Conservation (phyloP, 2,888 invertebrate species). For the Seira sanloemensis region DNA sequence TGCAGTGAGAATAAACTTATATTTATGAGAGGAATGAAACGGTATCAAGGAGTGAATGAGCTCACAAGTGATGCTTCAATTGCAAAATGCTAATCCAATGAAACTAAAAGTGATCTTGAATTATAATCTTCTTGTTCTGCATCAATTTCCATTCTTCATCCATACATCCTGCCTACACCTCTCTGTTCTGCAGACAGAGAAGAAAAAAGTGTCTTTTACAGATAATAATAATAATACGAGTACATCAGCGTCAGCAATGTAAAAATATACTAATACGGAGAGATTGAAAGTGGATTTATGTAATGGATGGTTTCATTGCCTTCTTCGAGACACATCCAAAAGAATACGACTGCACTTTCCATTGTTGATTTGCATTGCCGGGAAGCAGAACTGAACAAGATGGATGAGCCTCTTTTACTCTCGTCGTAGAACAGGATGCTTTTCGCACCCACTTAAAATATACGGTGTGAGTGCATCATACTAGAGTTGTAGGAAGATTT, state of each 20-base stretch:
- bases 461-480: not conserved
- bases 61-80: not conserved
- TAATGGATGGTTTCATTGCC: constrained; percentile 4
- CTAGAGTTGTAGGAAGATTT: not conserved
- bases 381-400: constrained; percentile 1
- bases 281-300: not conserved
- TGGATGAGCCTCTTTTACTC: not conserved
- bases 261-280: not conserved
- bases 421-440: not conserved
- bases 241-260: not conserved
- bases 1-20: not conserved
- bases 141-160: not conserved
- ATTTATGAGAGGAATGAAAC: constrained; percentile 7
- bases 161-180: not conserved
- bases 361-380: constrained; percentile 4
- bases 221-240: not conserved
- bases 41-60: not conserved
- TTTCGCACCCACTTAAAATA: not conserved
- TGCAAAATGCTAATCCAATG: not conserved
- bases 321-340: too few species aligned
- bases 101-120: constrained; percentile 21
- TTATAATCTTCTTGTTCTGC: too few species aligned
- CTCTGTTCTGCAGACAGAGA: too few species aligned
- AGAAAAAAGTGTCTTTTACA: too few species aligned
- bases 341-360: not conserved